These are phyloP conservation scores for Cynocephalus volans DNA, from an alignment of 2,113 vertebrate genomes.

Conservation along the genomic window DNA sequence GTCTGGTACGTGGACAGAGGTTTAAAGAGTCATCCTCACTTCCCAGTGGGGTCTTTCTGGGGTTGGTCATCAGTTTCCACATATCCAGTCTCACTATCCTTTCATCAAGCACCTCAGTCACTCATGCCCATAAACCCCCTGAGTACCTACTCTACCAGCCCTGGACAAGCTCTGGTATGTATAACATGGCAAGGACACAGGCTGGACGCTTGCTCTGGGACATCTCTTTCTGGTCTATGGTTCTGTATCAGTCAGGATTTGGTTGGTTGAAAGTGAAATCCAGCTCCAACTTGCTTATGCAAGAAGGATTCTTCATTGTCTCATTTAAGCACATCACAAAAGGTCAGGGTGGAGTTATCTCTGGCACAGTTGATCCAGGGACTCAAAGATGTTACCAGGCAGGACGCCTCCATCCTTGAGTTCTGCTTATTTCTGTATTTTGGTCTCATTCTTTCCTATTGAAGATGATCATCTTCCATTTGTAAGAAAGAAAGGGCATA, in stretches of 20 bases:
- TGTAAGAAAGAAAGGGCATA: neutral
- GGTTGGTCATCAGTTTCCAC: neutral
- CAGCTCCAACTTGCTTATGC: neutral
- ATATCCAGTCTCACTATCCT: neutral
- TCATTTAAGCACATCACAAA: neutral
- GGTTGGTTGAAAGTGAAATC: neutral
- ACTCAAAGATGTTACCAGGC: neutral
- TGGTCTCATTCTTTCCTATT: neutral
- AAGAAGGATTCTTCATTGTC: neutral
- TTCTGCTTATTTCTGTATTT: neutral
- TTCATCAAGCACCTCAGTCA: neutral
- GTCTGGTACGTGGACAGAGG: neutral
- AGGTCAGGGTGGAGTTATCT: neutral
- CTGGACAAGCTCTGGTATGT: neutral
- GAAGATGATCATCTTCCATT: neutral
- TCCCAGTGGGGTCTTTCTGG: neutral
- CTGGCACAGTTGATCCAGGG: neutral
- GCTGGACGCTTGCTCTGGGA: neutral
- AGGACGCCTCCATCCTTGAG: neutral
- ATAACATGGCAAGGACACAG: neutral
- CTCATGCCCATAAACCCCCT: neutral
- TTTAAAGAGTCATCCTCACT: neutral
- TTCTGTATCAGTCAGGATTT: neutral
- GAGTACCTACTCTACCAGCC: neutral
- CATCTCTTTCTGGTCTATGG: neutral